Evolutionary conservation across 2,113 vertebrate genomes (phyloP).

Genomic region (Puffinus mauretanicus): DNA sequence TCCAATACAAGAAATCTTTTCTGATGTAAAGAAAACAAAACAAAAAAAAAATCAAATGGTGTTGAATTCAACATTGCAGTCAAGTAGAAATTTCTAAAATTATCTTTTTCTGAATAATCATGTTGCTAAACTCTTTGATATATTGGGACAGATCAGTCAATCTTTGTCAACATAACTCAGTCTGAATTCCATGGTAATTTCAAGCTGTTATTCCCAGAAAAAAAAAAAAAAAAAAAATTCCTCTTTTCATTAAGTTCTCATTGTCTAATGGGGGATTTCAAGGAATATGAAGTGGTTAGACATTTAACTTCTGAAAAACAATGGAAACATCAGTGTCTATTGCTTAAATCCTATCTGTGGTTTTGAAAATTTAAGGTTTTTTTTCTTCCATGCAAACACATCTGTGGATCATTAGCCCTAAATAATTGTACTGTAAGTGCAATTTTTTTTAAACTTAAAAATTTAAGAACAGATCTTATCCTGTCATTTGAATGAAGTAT

Average conservation of each 20-base stretch:
- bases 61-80: background rate
- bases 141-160: background rate
- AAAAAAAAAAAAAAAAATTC: background rate
- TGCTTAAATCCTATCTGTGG: background rate
- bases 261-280: background rate
- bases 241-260: background rate
- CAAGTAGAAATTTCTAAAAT: background rate
- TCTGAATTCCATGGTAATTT: background rate
- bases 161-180: background rate
- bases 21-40: background rate
- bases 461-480: background rate
- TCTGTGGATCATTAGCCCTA: background rate
- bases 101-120: background rate
- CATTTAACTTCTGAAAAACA: background rate
- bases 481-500: background rate
- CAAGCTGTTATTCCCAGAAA: background rate
- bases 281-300: background rate
- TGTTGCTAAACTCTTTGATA: background rate
- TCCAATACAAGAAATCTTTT: background rate
- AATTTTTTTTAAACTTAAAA: background rate
- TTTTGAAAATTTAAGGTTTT: background rate
- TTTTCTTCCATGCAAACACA: background rate
- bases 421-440: background rate
- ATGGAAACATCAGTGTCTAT: background rate
- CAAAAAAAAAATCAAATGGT: background rate